phyloP scores from a whole-genome alignment of 2,888 invertebrate genomes.

The Andrena camellia region DNA sequence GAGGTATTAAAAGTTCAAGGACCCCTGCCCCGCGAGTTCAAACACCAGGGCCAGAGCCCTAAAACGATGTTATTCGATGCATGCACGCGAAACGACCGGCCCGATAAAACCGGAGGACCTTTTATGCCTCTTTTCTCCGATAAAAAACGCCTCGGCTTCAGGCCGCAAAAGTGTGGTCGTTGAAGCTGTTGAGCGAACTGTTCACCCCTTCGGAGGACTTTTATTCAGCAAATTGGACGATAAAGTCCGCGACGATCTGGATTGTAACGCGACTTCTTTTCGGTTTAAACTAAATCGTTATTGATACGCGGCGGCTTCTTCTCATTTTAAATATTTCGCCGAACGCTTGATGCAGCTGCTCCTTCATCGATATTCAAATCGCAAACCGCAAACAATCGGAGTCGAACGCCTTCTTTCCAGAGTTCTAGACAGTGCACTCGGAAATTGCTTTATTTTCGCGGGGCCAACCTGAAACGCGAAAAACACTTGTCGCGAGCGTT shows the following conservation, averaged over 20 bases:
- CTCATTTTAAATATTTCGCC: too few species aligned
- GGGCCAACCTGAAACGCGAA: neutral
- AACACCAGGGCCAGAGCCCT: conserved; percentile 3
- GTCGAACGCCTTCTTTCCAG: neutral
- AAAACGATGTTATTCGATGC: neutral
- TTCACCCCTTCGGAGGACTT: neutral
- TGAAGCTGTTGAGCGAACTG: neutral
- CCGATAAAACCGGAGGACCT: conserved; percentile 11
- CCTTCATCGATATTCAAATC: too few species aligned
- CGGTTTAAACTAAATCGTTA: neutral
- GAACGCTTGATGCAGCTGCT: too few species aligned
- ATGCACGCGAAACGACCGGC: neutral
- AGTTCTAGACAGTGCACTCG: neutral
- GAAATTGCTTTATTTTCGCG: conserved; percentile 18
- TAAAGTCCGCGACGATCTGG: neutral
- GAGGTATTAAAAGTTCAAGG: conserved; percentile 35
- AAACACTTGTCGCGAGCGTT: neutral
- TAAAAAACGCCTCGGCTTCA: neutral
- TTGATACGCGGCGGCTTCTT: neutral
- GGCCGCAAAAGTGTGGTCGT: neutral
- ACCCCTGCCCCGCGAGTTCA: conserved; percentile 16
- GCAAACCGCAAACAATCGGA: neutral
- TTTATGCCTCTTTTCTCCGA: neutral
- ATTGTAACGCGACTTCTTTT: neutral
- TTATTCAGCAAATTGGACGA: neutral